A percentile compares a stretch with the other conserved stretches of the same genome.
These are phyloP conservation scores for Drosophila peninsularis DNA, from an alignment of 2,888 invertebrate species.

Conservation along the genomic window DNA sequence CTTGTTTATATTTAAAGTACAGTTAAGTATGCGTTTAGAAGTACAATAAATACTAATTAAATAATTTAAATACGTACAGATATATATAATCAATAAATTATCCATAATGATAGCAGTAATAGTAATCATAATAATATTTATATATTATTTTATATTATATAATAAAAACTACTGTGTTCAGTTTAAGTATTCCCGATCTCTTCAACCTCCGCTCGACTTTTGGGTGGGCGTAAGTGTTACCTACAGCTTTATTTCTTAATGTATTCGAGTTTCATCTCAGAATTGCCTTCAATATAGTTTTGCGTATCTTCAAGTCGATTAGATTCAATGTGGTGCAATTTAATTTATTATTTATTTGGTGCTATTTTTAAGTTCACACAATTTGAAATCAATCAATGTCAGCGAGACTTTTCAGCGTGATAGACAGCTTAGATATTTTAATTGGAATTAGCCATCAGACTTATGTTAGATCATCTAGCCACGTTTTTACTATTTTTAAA, in stretches of 20 bases:
- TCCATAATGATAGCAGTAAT: conserved; percentile 52
- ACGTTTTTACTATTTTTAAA: too few species aligned
- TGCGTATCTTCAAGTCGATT: conserved; percentile 24
- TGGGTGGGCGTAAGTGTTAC: conserved; percentile 51
- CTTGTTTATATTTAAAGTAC: conserved; percentile 71
- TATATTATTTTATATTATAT: conserved; percentile 38
- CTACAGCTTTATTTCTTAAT: conserved; percentile 48
- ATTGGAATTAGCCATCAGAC: neutral
- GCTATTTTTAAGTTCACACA: conserved; percentile 29
- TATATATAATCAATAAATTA: conserved; percentile 70
- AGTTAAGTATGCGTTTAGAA: conserved; percentile 71
- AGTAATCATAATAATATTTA: conserved; percentile 38
- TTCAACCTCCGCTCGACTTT: too few species aligned
- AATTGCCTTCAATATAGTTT: conserved; percentile 22
- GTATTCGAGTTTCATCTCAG: conserved; percentile 15
- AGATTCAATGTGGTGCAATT: conserved; percentile 44
- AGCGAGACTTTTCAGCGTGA: conserved; percentile 10
- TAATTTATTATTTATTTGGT: neutral
- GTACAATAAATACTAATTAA: conserved; percentile 82
- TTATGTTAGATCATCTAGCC: neutral
- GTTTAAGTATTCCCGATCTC: conserved; percentile 38
- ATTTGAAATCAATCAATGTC: conserved; percentile 16
- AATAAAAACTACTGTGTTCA: conserved; percentile 79
- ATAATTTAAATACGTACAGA: conserved; percentile 74
- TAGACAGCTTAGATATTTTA: neutral